Conservation (phyloP, 2,888 invertebrate species). For the Liopterus haemorrhoidalis region DNA sequence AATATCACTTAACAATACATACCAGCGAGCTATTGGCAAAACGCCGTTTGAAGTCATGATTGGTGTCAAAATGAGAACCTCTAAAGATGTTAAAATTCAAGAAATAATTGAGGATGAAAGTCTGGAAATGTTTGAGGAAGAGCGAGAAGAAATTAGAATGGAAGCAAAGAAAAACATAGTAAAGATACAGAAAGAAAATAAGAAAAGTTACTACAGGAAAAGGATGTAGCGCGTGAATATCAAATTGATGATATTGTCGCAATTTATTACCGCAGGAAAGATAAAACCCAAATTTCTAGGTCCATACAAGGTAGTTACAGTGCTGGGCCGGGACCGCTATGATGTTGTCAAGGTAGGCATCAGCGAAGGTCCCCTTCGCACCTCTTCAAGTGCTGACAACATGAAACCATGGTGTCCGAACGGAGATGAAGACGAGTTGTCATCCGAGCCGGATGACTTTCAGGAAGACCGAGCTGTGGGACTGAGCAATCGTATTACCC, state of each 20-base stretch:
- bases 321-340: neutral
- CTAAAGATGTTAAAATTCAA: too few relatives aligned
- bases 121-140: too few relatives aligned
- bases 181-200: conserved; percentile 6
- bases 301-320: neutral
- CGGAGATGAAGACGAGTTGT: neutral
- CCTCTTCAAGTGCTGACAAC: neutral
- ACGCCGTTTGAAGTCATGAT: conserved; percentile 20
- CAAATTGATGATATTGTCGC: conserved; percentile 5
- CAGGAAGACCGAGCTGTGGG: too few relatives aligned
- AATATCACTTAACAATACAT: conserved; percentile 29
- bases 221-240: conserved; percentile 1
- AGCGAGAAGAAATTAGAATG: too few relatives aligned
- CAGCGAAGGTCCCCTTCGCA: neutral
- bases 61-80: conserved; percentile 18
- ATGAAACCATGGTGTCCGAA: neutral
- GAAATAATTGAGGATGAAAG: too few relatives aligned
- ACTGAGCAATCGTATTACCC: too few relatives aligned
- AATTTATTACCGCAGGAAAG: too few relatives aligned
- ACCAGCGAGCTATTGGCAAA: conserved; percentile 27
- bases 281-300: neutral
- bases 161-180: conserved; percentile 1
- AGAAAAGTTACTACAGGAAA: conserved; percentile 1
- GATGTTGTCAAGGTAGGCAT: neutral
- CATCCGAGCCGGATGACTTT: too few relatives aligned